Conservation (phyloP, 1,140 invertebrate species). For the Maconellicoccus hirsutus region DNA sequence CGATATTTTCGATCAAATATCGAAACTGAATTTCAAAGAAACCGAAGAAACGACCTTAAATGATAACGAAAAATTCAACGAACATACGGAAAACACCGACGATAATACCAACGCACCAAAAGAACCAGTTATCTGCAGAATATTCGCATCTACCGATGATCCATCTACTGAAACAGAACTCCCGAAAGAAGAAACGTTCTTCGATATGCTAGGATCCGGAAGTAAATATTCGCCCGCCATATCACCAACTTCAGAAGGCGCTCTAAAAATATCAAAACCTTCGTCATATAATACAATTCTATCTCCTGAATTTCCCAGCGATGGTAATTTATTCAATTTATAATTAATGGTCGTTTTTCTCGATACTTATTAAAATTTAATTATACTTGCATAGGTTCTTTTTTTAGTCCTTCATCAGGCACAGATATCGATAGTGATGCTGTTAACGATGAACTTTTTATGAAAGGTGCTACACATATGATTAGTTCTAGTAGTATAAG, state of each 20-base stretch:
- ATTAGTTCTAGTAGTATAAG: neutral
- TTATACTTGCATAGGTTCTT: neutral
- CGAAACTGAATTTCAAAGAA: neutral
- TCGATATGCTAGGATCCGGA: conserved; percentile 29
- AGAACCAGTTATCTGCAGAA: conserved; percentile 38
- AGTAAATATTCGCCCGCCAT: neutral
- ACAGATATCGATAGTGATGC: conserved; percentile 11
- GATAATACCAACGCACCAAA: conserved; percentile 24
- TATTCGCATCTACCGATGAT: conserved; percentile 32
- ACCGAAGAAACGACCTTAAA: neutral
- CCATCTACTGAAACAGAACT: conserved; percentile 17
- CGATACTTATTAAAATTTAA: neutral
- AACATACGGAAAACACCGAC: neutral
- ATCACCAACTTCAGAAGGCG: neutral
- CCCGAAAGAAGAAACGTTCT: conserved; percentile 28
- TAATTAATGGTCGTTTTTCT: neutral
- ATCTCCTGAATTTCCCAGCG: neutral
- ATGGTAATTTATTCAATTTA: neutral
- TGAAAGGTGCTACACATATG: neutral
- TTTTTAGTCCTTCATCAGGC: conserved; percentile 4
- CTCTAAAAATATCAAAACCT: neutral
- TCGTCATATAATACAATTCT: neutral
- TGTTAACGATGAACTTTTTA: conserved; percentile 20
- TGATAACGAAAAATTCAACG: neutral
- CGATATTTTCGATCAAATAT: conserved; percentile 23